Evolutionary conservation across 2,888 invertebrate genomes (phyloP), one percentile per base, ranked within the genome.

Genomic region (Chydorus sphaericus): DNA sequence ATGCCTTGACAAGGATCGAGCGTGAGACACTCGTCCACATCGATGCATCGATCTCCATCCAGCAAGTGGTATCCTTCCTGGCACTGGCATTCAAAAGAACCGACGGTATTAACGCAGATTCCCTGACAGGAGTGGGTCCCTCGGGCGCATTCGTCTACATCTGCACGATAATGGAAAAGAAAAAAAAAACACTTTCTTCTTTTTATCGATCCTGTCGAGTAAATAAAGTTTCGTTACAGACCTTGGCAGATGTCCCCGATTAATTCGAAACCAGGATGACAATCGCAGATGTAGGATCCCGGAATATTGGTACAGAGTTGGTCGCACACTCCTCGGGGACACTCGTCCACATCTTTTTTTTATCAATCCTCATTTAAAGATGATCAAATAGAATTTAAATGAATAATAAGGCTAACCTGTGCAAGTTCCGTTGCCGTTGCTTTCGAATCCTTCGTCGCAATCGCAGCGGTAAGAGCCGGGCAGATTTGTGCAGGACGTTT

Each of bases 291-390:
- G 68, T 78, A 80, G 58, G 74, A 71, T 36, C 80, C 79, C 62
- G 72, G 70, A 36, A 71, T 72, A 66, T 81, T 81, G 59, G 67
- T 66, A 65, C 81, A 82, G 38, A 70, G 71, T 62, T 78, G 79
- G 65, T 81, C 77, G 65, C 81, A 82, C 11, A 79, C 78, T 8
- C 79, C 80, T 61, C 75, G 67, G 23, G 77, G 68, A 63, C 80
- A 80, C 66, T 80, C 80, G 67, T 80, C 77, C 61, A 77, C 69
- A 66, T 79, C 78, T 74, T 66, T 60, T 61, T 57, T 58, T 33
- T 14, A 33, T 33, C 11, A 8, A 33, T 14, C 33, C 33, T 33
- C 33, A 33, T 33, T 33, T 33, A 14, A 33, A 33, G 14, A 10
- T 10, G 14, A 33, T 16, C 36, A 36, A 36, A 36, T 36, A n/a